A percentile compares a stretch with the other conserved stretches of the same genome.
Evolutionary conservation across 2,113 vertebrate genomes (phyloP).

Genomic region (Pseudorasbora parva): DNA sequence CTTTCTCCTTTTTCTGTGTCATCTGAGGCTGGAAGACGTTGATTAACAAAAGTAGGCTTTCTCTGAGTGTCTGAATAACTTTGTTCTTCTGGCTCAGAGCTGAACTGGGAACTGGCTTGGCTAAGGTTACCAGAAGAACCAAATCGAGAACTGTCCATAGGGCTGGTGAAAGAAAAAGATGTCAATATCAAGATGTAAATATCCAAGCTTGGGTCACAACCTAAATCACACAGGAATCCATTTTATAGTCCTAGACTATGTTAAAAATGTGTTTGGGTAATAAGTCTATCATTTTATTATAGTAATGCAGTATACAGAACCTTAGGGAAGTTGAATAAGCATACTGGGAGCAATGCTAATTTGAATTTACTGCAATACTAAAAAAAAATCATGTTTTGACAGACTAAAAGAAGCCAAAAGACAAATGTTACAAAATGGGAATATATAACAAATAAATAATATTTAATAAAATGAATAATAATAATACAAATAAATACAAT

Average conservation of each 20-base stretch:
- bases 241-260: no score
- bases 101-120: constrained; percentile 87
- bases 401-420: not conserved
- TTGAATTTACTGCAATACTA: not conserved
- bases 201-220: not conserved
- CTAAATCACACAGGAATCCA: no score
- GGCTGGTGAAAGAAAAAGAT: constrained; percentile 72
- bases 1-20: constrained; percentile 60
- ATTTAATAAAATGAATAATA: constrained; percentile 6
- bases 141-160: constrained; percentile 85
- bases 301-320: not conserved
- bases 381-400: not conserved
- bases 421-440: not conserved
- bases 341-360: not conserved
- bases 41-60: constrained; percentile 63
- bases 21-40: constrained; percentile 67
- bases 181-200: constrained; percentile 5
- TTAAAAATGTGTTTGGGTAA: not conserved
- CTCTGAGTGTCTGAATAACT: constrained; percentile 64
- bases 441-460: not conserved
- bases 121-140: constrained; percentile 91
- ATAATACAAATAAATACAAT: not conserved
- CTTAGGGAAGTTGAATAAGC: not conserved
- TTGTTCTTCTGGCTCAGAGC: constrained; percentile 82
- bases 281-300: not conserved